These are phyloP conservation scores for Lytechinus pictus DNA, from an alignment of 35 echinoderm and acorn worm genomes.

Conservation along the genomic window DNA sequence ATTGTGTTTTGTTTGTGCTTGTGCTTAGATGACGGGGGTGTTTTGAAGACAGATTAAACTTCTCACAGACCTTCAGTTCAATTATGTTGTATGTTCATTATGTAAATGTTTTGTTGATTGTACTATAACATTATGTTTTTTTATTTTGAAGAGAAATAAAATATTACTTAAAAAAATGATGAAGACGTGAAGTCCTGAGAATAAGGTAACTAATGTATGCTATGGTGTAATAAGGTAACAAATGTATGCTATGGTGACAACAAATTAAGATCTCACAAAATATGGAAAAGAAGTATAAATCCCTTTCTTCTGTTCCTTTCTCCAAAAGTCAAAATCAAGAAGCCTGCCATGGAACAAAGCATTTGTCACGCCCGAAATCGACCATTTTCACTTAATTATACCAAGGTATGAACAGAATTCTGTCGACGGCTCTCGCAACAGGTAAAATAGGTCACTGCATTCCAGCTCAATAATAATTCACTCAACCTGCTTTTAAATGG, in stretches of 20 bases:
- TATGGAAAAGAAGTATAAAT: neutral
- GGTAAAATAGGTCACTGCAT: neutral
- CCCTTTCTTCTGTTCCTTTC: neutral
- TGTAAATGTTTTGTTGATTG: too few species aligned
- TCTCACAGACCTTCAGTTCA: too few species aligned
- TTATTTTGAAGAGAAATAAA: too few species aligned
- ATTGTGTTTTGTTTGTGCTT: too few species aligned
- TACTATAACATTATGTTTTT: too few species aligned
- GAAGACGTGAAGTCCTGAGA: too few species aligned
- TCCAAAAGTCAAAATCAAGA: neutral
- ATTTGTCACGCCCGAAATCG: neutral
- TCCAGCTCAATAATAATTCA: neutral
- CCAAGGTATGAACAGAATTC: neutral
- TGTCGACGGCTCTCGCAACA: neutral
- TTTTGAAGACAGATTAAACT: too few species aligned
- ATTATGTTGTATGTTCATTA: too few species aligned
- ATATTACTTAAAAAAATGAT: too few species aligned
- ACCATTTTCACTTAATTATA: neutral
- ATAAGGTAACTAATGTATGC: neutral
- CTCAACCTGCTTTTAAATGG: conserved; percentile 8
- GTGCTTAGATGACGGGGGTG: too few species aligned
- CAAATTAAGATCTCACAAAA: neutral
- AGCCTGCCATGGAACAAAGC: neutral
- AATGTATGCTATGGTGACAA: neutral
- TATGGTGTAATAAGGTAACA: too few species aligned